Evolutionary conservation across 2,797 vertebrate species (phyloP).

Genomic region (Poecilia wingei): DNA sequence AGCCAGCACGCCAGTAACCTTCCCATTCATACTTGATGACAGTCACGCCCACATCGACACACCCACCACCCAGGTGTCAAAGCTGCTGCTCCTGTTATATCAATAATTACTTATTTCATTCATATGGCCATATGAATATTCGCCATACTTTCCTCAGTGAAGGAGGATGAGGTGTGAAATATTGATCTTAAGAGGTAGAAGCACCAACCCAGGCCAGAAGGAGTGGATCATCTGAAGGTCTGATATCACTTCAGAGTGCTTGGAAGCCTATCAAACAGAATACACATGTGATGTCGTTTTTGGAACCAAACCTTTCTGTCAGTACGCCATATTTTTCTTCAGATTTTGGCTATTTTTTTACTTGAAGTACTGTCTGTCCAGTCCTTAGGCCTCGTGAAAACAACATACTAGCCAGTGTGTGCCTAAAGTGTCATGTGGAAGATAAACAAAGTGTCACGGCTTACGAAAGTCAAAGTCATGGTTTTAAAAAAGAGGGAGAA

Average conservation of each 20-base stretch:
- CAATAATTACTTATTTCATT: too few relatives aligned
- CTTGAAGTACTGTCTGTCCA: not conserved
- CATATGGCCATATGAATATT: too few relatives aligned
- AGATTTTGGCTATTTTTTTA: not conserved
- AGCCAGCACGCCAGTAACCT: too few relatives aligned
- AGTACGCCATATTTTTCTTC: not conserved
- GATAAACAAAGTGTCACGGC: not conserved
- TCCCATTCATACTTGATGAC: too few relatives aligned
- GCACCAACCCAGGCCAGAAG: slow-evolving; percentile 47
- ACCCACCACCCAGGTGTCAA: too few relatives aligned
- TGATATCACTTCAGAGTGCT: slow-evolving; percentile 72
- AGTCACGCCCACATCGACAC: too few relatives aligned
- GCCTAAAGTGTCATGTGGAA: not conserved
- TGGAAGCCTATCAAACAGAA: slow-evolving; percentile 74
- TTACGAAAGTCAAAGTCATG: not conserved
- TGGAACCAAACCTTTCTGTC: slow-evolving; percentile 57
- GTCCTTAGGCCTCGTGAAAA: not conserved
- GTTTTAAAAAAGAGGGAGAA: not conserved
- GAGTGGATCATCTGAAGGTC: slow-evolving; percentile 76
- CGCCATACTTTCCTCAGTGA: not conserved
- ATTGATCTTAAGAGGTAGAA: slow-evolving; percentile 63
- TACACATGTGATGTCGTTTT: slow-evolving; percentile 82
- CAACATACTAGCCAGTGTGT: not conserved
- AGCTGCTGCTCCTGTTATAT: too few relatives aligned
- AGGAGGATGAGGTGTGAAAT: slow-evolving; percentile 76